Evolutionary conservation across 1,140 invertebrate species (phyloP), one percentile per base, ranked within the genome.

Genomic region (Heliconius eleuchia): DNA sequence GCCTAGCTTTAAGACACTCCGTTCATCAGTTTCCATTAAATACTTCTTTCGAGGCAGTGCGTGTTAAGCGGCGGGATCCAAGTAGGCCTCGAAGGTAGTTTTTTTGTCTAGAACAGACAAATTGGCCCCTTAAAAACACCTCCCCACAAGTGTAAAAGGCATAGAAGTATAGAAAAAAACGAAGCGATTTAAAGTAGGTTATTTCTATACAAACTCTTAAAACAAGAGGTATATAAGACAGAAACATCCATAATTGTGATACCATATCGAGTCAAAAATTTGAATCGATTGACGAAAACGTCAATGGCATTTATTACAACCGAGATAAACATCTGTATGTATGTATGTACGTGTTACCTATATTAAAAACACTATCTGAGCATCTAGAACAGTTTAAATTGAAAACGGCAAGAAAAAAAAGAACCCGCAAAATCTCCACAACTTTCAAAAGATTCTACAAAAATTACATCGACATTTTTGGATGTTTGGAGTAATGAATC

Each of bases 391-490:
- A 71, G 23, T 39, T 57, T 71, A 55, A 72, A 55, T 75, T 66
- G 66, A 82, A 76, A 79, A 78, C 52, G 16, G 73, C 52, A 42
- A 46, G 46, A 72, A 78, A 78, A 87, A 85, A 86, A 84, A 37
- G 6, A 85, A 87, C 86, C 84, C 9, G 50, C 18, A 60, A 66
- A 66, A 5, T 66, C 27, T 66, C 27, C n/a, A 79, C 74, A 85
- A 84, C 86, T 90, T 89, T 89, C 86, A 88, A 88, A 89, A 89
- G 84, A 66, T 66, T 85, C 81, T 83, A 83, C 85, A 88, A 83
- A 85, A 86, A 87, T 87, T 87, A 88, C 84, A 84, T 86, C 88
- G 91, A 89, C 91, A 91, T 92, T 90, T 89, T 88, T 89, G 80
- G 84, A 88, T 91, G 88, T 80, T 83, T 88, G 85, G 87, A 88